phyloP scores from a whole-genome alignment of 1,140 invertebrate genomes.

The Asobara japonica region DNA sequence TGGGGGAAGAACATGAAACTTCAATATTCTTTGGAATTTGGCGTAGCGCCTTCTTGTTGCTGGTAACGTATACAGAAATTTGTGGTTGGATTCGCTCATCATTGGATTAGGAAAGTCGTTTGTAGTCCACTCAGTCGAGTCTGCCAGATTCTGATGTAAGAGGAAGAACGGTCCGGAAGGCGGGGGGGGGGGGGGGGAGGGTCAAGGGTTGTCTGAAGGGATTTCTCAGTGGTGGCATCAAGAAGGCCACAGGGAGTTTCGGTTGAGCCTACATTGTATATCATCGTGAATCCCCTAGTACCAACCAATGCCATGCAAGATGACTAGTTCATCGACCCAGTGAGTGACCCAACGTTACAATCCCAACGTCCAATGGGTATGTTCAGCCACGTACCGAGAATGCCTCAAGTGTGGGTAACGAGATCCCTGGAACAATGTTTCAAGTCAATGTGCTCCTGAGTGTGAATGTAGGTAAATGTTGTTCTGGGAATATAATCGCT shows the following conservation, averaged over 20 bases:
- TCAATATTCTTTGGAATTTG: too few relatives aligned
- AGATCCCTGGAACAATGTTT: slow-evolving; percentile 37
- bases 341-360: background rate
- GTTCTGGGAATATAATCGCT: slow-evolving; percentile 44
- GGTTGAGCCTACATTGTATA: background rate
- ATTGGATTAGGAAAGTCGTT: background rate
- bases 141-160: background rate
- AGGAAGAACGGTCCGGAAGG: background rate
- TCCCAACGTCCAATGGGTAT: background rate
- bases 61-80: too few relatives aligned
- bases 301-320: background rate
- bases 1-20: too few relatives aligned
- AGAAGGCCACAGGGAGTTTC: background rate
- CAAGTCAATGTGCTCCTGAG: background rate
- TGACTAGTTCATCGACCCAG: background rate
- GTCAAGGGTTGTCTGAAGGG: background rate
- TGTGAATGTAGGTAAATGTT: slow-evolving; percentile 29
- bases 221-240: background rate
- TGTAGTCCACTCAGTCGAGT: background rate
- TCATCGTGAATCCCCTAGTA: background rate
- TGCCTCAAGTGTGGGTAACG: slow-evolving; percentile 47
- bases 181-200: background rate
- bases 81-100: too few relatives aligned
- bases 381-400: background rate
- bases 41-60: too few relatives aligned